Evolutionary conservation across 2,888 invertebrate genomes (phyloP), one percentile per base, ranked within the genome.

Genomic region (Stenurella melanura): DNA sequence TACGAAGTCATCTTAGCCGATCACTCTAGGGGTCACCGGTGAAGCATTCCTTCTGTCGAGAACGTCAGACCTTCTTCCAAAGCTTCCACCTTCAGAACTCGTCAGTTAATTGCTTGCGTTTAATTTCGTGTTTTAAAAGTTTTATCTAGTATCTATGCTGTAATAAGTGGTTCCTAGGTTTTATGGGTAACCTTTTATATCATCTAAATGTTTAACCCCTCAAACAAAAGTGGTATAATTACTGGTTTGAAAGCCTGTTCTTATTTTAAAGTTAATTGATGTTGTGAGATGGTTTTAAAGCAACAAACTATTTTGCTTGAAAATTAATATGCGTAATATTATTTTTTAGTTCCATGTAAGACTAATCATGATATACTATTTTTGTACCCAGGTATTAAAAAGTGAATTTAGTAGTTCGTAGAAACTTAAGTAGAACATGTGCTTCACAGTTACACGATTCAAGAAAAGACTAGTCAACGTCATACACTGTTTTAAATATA

Each of bases 21-120:
- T 71, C 74, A 38, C 74, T 61, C 61, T 68, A 70, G 74, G 73
- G 76, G 74, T 74, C 74, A 58, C 11, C 58, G 15, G 11, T 19
- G 11, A 58, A 71, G 67, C 73, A 69, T 78, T 78, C 72, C 76
- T 42, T 70, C 70, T 75, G 75, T 78, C 75, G 73, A 71, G 34
- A 57, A n/a, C 74, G 74, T 74, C 78, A 78, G 72, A 73, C 70
- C 74, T 50, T 67, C 71, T 74, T 67, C 34, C 66, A 61, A 74
- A 63, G 34, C 7, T 30, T 63, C 50, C 18, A 34, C 54, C 63
- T 38, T 57, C n/a, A 18, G 63, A 72, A 15, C 57, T 73, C 54
- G 38, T 19, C 50, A 60, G 68, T 76, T 78, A 76, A 78, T 78
- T 74, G 74, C 68, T 70, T 50, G 68, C 72, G 61, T 60, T 77